These are phyloP conservation scores for Nephrotoma flavescens DNA, from an alignment of 2,888 invertebrate genomes.

Conservation along the genomic window DNA sequence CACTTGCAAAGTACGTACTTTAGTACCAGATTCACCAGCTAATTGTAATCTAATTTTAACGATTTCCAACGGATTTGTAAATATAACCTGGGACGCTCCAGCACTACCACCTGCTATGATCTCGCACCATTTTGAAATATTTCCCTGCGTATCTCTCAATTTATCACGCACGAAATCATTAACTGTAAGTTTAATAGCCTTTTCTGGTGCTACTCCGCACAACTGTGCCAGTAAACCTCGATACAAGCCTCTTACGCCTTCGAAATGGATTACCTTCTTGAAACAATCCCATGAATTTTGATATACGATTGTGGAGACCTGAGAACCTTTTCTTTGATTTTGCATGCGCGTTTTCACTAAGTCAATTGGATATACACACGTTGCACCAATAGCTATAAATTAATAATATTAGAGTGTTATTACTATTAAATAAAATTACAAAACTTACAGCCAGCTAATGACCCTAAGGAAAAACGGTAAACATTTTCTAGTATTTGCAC, in stretches of 20 bases:
- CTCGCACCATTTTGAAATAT: slow-evolving; percentile 68
- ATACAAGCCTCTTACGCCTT: slow-evolving; percentile 80
- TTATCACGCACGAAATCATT: slow-evolving; percentile 96
- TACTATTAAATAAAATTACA: not conserved
- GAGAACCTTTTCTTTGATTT: slow-evolving; percentile 91
- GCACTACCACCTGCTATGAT: slow-evolving; percentile 84
- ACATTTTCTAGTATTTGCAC: slow-evolving; percentile 83
- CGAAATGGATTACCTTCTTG: slow-evolving; percentile 80
- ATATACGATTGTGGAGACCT: slow-evolving; percentile 94
- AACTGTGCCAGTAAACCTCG: slow-evolving; percentile 89
- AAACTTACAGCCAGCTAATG: slow-evolving; percentile 81
- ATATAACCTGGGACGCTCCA: slow-evolving; percentile 87
- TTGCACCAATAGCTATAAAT: slow-evolving; percentile 78
- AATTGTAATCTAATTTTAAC: slow-evolving; percentile 98
- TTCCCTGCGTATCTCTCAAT: slow-evolving; percentile 73
- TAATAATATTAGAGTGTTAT: slow-evolving; percentile 7
- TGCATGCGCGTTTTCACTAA: slow-evolving; percentile 98
- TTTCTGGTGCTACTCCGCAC: slow-evolving; percentile 97
- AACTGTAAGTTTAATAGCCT: slow-evolving; percentile 94
- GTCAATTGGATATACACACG: slow-evolving; percentile 98
- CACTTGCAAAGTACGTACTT: slow-evolving; percentile 78
- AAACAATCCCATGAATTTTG: slow-evolving; percentile 92
- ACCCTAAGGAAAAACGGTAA: slow-evolving; percentile 85
- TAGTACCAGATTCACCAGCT: slow-evolving; percentile 81
- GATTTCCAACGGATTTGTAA: slow-evolving; percentile 98